phyloP scores from a whole-genome alignment of 2,113 vertebrate species.

The Ctenomys sociabilis region DNA sequence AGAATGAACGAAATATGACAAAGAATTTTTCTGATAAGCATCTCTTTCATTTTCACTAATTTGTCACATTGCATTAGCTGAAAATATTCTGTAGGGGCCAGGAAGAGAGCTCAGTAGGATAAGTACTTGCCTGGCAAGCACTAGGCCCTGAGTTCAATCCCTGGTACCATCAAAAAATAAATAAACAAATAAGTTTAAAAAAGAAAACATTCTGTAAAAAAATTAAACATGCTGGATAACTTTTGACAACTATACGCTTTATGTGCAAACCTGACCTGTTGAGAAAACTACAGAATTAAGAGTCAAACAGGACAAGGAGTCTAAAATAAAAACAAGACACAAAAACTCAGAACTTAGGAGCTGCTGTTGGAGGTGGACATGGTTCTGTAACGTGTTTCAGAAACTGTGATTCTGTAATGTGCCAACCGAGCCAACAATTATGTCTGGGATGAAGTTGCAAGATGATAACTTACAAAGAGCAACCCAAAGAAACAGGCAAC shows the following conservation, averaged over 20 bases:
- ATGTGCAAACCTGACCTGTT: background rate
- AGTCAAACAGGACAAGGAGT: background rate
- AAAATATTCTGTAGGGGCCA: background rate
- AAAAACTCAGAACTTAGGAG: background rate
- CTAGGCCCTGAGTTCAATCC: no score
- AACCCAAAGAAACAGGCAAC: background rate
- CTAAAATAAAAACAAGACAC: background rate
- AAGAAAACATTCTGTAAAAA: background rate
- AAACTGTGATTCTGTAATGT: no score
- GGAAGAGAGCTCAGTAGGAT: no score
- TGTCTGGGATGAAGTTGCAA: background rate
- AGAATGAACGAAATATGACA: background rate
- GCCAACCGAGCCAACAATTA: background rate
- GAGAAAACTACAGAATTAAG: background rate
- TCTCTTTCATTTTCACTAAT: background rate
- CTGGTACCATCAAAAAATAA: no score
- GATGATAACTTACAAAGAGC: background rate
- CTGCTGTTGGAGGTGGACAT: background rate
- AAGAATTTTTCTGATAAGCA: background rate
- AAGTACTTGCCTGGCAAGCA: no score
- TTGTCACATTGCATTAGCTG: background rate
- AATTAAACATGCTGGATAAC: background rate
- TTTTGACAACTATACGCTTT: background rate
- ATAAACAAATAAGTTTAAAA: no score
- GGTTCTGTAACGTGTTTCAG: background rate